Conservation (phyloP, 2,888 invertebrate species). For the Dynastes hyllus region DNA sequence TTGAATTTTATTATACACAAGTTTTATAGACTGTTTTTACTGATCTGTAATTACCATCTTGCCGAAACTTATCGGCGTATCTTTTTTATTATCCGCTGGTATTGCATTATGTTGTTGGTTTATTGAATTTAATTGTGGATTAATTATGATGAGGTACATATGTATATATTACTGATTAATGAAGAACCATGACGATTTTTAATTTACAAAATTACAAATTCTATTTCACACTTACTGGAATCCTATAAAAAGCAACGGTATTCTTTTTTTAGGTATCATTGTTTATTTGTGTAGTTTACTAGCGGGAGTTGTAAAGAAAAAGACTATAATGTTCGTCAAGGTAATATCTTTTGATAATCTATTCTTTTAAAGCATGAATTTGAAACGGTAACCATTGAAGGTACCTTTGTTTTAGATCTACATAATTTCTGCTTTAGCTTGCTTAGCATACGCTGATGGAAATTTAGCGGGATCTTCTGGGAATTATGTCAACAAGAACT, state of each 20-base stretch:
- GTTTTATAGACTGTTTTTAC: background rate
- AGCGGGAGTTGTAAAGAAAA: background rate
- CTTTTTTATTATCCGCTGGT: background rate
- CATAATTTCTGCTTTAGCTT: background rate
- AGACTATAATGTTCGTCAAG: background rate
- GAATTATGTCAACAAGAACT: background rate
- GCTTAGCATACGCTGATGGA: background rate
- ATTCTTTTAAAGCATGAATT: no score
- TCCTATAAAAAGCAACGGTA: background rate
- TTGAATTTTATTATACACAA: constrained; percentile 3
- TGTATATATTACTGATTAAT: background rate
- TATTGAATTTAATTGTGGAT: background rate
- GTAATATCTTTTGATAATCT: background rate
- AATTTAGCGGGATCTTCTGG: background rate
- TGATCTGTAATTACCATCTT: background rate
- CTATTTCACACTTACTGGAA: background rate
- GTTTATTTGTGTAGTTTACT: background rate
- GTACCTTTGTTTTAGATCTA: background rate
- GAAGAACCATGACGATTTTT: background rate
- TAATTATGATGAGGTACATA: background rate
- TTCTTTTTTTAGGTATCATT: background rate
- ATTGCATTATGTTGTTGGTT: background rate
- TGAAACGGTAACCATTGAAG: no score
- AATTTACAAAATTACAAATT: background rate
- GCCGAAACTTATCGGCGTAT: background rate